phyloP scores from a whole-genome alignment of 1,140 invertebrate species.

The Trachymyrmex septentrionalis region DNA sequence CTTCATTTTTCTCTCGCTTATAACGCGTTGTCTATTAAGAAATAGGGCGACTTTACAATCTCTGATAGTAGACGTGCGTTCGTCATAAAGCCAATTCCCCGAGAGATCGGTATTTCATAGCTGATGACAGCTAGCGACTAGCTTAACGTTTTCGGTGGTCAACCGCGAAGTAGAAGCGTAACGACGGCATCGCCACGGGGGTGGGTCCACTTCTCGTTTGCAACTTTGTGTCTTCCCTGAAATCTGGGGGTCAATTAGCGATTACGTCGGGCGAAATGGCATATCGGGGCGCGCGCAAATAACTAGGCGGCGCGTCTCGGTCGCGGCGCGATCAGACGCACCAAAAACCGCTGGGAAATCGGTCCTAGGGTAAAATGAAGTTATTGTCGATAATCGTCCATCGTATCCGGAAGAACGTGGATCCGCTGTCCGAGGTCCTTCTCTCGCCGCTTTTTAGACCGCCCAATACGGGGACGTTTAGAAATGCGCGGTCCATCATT shows the following conservation, averaged over 20 bases:
- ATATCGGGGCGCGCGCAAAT: slow-evolving; percentile 71
- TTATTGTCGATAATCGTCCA: slow-evolving; percentile 70
- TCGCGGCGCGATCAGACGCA: slow-evolving; percentile 66
- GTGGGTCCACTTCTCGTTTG: slow-evolving; percentile 54
- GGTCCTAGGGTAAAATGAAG: slow-evolving; percentile 62
- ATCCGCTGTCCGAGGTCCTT: slow-evolving; percentile 23
- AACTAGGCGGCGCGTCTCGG: slow-evolving; percentile 69
- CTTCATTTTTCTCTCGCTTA: background rate
- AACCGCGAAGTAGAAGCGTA: slow-evolving; percentile 31
- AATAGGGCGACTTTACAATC: slow-evolving; percentile 30
- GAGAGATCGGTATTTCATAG: slow-evolving; percentile 34
- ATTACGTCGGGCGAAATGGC: slow-evolving; percentile 67
- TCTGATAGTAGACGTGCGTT: slow-evolving; percentile 24
- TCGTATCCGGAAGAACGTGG: slow-evolving; percentile 46
- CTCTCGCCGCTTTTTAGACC: slow-evolving; percentile 17
- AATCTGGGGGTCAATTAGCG: slow-evolving; percentile 69
- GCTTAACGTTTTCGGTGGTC: slow-evolving; percentile 60
- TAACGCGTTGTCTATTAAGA: background rate
- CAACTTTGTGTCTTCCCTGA: slow-evolving; percentile 65
- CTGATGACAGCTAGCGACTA: slow-evolving; percentile 30
- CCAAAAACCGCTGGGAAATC: slow-evolving; percentile 38
- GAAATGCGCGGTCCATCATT: slow-evolving; percentile 1
- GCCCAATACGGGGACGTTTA: background rate
- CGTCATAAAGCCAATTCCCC: slow-evolving; percentile 64
- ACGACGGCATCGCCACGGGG: slow-evolving; percentile 27